Evolutionary conservation across 2,113 vertebrate genomes (phyloP).

Genomic region (Furnarius figulus): DNA sequence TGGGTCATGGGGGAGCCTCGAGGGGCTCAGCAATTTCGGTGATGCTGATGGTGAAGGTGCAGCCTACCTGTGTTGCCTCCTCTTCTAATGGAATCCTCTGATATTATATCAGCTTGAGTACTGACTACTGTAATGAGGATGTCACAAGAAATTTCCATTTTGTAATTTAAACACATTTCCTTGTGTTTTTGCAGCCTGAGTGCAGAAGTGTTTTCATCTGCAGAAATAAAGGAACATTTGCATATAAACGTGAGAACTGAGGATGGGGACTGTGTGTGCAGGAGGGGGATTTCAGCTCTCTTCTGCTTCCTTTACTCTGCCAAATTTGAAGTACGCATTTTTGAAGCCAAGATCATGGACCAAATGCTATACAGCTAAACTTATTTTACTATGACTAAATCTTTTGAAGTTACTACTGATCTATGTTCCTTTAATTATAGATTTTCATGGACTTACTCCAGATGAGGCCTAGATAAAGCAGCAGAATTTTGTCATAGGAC

Average conservation of each 20-base stretch:
- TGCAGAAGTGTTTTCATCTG: constrained; percentile 15
- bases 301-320: not conserved
- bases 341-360: constrained; percentile 35
- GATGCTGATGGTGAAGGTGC: not conserved
- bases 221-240: constrained; percentile 26
- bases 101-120: not conserved
- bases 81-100: not conserved
- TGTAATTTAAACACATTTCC: not conserved
- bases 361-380: constrained; percentile 22
- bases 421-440: constrained; percentile 45
- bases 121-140: not conserved
- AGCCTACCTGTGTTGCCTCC: not conserved
- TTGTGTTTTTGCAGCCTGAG: constrained; percentile 2
- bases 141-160: not conserved
- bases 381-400: constrained; percentile 46
- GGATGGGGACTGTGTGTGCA: not conserved
- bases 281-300: constrained; percentile 12
- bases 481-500: constrained; percentile 19
- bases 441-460: constrained; percentile 31
- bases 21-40: not conserved
- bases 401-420: constrained; percentile 1
- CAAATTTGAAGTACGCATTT: constrained; percentile 15
- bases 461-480: constrained; percentile 19
- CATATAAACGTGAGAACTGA: constrained; percentile 13
- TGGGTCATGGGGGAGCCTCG: not conserved